phyloP scores from a whole-genome alignment of 1,140 invertebrate genomes.

The Leptopilina clavipes region DNA sequence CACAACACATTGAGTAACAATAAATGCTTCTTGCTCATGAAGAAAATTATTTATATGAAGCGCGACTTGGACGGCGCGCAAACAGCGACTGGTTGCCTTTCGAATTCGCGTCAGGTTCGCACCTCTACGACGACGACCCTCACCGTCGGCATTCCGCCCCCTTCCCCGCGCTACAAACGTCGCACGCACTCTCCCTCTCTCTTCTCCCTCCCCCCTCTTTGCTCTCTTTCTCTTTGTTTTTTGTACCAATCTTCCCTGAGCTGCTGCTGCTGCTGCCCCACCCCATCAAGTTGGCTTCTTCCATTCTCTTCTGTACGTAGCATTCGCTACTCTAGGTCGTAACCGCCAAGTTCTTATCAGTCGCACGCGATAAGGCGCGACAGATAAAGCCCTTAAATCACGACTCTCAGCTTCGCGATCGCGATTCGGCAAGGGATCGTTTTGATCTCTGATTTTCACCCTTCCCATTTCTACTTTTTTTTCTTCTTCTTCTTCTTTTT shows the following conservation, averaged over 20 bases:
- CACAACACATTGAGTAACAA: neutral
- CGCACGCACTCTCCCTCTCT: conserved; percentile 41
- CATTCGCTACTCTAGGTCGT: conserved; percentile 38
- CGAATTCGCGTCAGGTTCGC: conserved; percentile 72
- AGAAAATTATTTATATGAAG: neutral
- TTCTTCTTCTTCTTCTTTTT: neutral
- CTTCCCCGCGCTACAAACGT: neutral
- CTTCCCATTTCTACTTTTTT: neutral
- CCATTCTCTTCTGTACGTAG: conserved; percentile 36
- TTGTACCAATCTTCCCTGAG: conserved; percentile 36
- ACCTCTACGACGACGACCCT: conserved; percentile 62
- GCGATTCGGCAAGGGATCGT: conserved; percentile 34
- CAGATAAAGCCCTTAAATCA: conserved; percentile 61
- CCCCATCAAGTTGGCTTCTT: neutral
- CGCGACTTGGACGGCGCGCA: conserved; percentile 64
- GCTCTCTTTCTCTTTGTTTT: conserved; percentile 21
- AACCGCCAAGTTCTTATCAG: conserved; percentile 59
- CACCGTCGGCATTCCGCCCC: conserved; percentile 10
- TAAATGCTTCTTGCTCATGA: too few relatives aligned
- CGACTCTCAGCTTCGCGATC: conserved; percentile 47
- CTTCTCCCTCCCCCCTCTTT: neutral
- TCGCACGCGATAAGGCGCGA: conserved; percentile 58
- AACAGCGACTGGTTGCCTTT: conserved; percentile 71
- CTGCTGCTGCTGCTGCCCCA: neutral
- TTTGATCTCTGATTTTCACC: conserved; percentile 30